phyloP scores from a whole-genome alignment of 2,797 vertebrate species.

The Urophycis tenuis region DNA sequence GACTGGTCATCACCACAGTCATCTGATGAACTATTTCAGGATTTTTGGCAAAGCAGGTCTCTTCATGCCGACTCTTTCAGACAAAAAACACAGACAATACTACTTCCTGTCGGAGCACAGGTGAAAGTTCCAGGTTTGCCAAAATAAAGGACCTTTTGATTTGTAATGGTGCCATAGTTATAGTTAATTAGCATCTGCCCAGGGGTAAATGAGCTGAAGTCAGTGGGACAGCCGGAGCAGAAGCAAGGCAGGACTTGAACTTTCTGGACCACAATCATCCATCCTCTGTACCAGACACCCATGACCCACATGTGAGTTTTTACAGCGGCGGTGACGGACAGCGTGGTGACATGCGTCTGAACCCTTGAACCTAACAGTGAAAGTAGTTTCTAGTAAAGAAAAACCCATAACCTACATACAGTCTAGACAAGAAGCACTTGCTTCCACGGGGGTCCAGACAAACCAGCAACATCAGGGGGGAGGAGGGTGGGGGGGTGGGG shows the following conservation, averaged over 20 bases:
- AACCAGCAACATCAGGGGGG: constrained; percentile 22
- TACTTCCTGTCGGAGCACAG: not conserved
- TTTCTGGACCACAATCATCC: too few relatives aligned
- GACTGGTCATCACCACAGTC: not conserved
- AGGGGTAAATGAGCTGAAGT: not conserved
- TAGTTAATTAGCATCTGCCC: not conserved
- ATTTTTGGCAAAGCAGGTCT: not conserved
- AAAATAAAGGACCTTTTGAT: not conserved
- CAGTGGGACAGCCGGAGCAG: too few relatives aligned
- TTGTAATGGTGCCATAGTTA: not conserved
- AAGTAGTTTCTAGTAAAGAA: not conserved
- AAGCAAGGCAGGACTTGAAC: too few relatives aligned
- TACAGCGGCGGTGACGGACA: too few relatives aligned
- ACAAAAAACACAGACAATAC: not conserved
- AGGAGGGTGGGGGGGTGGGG: constrained; percentile 22
- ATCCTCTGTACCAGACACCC: not conserved
- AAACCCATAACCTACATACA: not conserved
- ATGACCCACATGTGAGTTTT: not conserved
- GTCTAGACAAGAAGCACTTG: not conserved
- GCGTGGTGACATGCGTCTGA: too few relatives aligned
- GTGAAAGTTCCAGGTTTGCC: not conserved
- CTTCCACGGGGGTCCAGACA: too few relatives aligned
- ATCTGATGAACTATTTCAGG: not conserved
- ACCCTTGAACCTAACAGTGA: too few relatives aligned
- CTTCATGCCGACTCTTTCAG: not conserved